These are phyloP conservation scores for Paratrypauchen microcephalus DNA, from an alignment of 2,797 vertebrate genomes.

Conservation along the genomic window DNA sequence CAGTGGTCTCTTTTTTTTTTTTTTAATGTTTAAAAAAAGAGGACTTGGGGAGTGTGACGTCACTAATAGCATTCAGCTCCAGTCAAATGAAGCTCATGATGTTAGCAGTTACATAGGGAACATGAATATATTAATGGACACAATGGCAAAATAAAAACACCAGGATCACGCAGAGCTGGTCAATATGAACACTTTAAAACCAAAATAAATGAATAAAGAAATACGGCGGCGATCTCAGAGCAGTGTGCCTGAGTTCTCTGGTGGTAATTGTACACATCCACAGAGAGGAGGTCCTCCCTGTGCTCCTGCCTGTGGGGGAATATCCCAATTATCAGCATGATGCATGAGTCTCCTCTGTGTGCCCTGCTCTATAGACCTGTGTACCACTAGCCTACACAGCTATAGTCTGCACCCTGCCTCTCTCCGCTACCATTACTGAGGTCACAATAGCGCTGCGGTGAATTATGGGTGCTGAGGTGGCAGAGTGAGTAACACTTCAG, in stretches of 20 bases:
- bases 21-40: no score
- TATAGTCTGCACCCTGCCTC: slow-evolving; percentile 2
- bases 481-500: neutral
- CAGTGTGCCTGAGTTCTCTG: neutral
- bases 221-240: no score
- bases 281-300: slow-evolving; percentile 21
- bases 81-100: no score
- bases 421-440: neutral
- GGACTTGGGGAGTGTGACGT: no score
- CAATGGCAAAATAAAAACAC: no score
- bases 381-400: slow-evolving; percentile 22
- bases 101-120: no score
- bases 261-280: neutral
- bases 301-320: slow-evolving; percentile 43
- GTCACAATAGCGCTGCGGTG: neutral
- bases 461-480: neutral
- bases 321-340: slow-evolving; percentile 66
- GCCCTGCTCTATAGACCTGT: slow-evolving; percentile 43
- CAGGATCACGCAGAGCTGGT: no score
- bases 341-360: slow-evolving; percentile 61
- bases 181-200: no score
- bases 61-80: no score
- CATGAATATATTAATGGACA: no score
- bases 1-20: no score
- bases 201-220: no score